A percentile compares a stretch with the other conserved stretches of the same genome.
Evolutionary conservation across 2,888 invertebrate genomes (phyloP).

Genomic region (Hymenopus coronatus): DNA sequence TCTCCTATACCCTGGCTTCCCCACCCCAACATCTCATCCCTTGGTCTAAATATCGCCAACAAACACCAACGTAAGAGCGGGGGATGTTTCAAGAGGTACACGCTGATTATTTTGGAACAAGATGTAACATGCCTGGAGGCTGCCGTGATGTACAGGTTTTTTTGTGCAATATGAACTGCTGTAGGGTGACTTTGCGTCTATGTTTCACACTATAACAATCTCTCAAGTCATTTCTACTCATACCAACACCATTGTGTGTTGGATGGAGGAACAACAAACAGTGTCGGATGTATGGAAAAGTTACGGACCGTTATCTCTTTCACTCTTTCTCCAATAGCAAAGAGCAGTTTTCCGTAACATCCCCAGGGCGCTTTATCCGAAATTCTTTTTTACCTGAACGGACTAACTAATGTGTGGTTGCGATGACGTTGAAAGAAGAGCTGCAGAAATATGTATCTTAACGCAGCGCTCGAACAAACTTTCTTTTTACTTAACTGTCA

Average conservation of each 20-base stretch:
- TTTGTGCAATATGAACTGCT: neutral
- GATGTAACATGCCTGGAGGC: neutral
- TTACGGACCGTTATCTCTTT: neutral
- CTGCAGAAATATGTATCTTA: neutral
- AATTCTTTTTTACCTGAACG: neutral
- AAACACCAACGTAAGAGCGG: neutral
- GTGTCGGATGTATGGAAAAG: neutral
- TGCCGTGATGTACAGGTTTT: neutral
- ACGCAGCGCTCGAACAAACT: neutral
- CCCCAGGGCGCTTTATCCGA: neutral
- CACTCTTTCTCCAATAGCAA: neutral
- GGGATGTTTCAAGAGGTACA: neutral
- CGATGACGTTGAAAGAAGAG: neutral
- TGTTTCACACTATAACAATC: neutral
- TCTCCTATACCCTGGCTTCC: neutral
- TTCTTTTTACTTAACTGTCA: neutral
- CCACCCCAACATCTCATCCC: neutral
- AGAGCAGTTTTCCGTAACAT: neutral
- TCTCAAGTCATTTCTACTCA: neutral
- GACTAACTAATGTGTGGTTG: neutral
- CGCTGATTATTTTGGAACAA: constrained; percentile 1
- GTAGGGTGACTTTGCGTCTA: neutral
- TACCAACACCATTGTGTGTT: constrained; percentile 26
- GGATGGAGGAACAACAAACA: constrained; percentile 5
- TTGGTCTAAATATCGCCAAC: constrained; percentile 12